Conservation (phyloP, 1,140 invertebrate genomes). For the Mya arenaria region DNA sequence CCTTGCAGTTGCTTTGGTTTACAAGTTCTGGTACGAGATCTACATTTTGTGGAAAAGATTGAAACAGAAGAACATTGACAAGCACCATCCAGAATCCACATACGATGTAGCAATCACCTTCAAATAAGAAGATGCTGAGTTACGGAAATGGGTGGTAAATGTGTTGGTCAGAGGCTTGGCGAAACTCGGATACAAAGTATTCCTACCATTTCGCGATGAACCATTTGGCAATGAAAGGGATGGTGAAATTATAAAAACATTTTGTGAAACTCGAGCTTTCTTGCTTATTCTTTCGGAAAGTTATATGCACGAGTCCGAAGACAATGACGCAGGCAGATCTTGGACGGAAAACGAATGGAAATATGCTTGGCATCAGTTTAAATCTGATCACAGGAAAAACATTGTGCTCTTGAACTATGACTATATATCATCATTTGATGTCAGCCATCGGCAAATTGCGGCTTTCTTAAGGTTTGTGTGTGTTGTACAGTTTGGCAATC, state of each 20-base stretch:
- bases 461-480: conserved; percentile 25
- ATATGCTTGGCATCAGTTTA: conserved; percentile 23
- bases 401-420: conserved; percentile 39
- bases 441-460: conserved; percentile 9
- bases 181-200: not conserved
- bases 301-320: not conserved
- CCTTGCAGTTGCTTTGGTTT: not conserved
- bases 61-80: not conserved
- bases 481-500: conserved; percentile 15
- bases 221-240: conserved; percentile 15
- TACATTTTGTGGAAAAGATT: conserved; percentile 12
- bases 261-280: not conserved
- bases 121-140: not conserved
- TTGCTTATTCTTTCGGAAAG: conserved; percentile 27
- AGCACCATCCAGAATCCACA: not conserved
- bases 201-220: conserved; percentile 2
- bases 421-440: conserved; percentile 11
- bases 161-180: not conserved
- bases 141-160: conserved; percentile 17
- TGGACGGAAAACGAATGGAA: conserved; percentile 48
- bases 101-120: conserved; percentile 26
- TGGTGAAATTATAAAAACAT: not conserved
- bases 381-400: not conserved
- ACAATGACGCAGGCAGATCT: not conserved
- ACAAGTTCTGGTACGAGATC: conserved; percentile 38